phyloP scores from a whole-genome alignment of 2,113 vertebrate species.

The Alosa alosa region DNA sequence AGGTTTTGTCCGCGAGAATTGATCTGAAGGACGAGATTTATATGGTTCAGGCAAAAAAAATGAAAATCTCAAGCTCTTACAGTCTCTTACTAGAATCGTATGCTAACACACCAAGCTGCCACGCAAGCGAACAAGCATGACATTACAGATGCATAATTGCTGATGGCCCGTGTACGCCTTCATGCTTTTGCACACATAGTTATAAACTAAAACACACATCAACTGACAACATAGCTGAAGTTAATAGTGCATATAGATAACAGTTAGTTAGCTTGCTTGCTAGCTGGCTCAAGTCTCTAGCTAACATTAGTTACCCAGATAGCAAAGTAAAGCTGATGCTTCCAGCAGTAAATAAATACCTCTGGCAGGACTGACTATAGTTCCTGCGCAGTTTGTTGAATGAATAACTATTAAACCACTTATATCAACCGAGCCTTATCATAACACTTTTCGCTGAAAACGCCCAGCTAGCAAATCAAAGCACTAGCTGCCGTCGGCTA shows the following conservation, averaged over 20 bases:
- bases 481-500: background rate
- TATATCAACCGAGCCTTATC: background rate
- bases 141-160: background rate
- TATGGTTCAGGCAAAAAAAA: background rate
- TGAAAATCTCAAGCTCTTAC: background rate
- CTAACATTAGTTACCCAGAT: background rate
- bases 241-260: no score
- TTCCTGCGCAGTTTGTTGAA: background rate
- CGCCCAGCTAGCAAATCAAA: background rate
- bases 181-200: background rate
- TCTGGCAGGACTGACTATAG: background rate
- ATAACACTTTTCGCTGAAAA: background rate
- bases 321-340: background rate
- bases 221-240: background rate
- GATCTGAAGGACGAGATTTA: conserved; percentile 69
- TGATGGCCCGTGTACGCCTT: background rate
- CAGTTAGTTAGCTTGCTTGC: background rate
- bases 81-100: background rate
- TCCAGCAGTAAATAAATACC: background rate
- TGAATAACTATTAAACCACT: background rate
- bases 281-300: background rate
- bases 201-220: background rate
- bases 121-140: background rate
- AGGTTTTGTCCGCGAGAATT: conserved; percentile 92
- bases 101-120: background rate